phyloP scores from a whole-genome alignment of 2,888 invertebrate genomes.

The Neocrepidodera transversa region DNA sequence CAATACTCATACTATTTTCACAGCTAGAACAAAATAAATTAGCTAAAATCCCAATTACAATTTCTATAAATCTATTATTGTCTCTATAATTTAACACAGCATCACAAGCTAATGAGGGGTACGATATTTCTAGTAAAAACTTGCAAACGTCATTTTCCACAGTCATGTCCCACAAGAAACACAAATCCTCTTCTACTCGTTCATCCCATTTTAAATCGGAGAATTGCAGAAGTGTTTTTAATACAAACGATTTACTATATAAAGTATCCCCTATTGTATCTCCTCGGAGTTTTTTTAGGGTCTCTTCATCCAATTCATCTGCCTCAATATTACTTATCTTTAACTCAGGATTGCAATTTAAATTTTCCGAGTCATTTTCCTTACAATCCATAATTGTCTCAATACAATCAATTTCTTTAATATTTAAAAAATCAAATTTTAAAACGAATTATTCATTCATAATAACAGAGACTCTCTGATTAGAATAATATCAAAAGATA shows the following conservation, averaged over 20 bases:
- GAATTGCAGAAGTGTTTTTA: slow-evolving; percentile 72
- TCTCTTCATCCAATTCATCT: slow-evolving; percentile 56
- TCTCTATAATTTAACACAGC: slow-evolving; percentile 66
- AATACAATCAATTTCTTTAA: no score
- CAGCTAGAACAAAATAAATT: slow-evolving; percentile 77
- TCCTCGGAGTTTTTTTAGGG: slow-evolving; percentile 66
- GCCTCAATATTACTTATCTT: slow-evolving; percentile 37
- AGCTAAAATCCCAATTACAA: slow-evolving; percentile 82
- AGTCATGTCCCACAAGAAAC: slow-evolving; percentile 87
- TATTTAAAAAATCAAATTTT: no score
- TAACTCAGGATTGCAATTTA: no score
- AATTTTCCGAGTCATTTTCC: no score
- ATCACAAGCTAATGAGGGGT: slow-evolving; percentile 70
- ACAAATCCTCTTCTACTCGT: slow-evolving; percentile 75
- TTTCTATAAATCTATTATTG: slow-evolving; percentile 71
- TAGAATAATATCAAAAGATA: no score
- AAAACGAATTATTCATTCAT: no score
- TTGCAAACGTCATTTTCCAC: slow-evolving; percentile 77
- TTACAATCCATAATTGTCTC: no score
- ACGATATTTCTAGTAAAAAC: slow-evolving; percentile 72
- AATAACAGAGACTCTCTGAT: no score
- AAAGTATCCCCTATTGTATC: slow-evolving; percentile 83
- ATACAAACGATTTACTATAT: slow-evolving; percentile 78
- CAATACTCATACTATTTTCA: slow-evolving; percentile 64
- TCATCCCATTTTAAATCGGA: slow-evolving; percentile 66